Conservation (phyloP, 2,888 invertebrate genomes). For the Idaea biselata region DNA sequence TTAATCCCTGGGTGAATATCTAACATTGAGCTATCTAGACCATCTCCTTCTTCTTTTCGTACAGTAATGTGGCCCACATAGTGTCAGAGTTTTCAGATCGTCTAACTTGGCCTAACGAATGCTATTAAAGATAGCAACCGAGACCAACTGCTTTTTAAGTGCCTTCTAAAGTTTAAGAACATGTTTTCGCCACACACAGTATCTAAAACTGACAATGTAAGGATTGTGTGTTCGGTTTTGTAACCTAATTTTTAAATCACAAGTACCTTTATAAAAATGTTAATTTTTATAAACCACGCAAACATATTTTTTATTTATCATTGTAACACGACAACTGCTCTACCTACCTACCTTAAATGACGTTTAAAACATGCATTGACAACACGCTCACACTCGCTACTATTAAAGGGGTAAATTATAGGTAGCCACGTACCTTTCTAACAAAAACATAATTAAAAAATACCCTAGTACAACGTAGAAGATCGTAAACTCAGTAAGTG, state of each 20-base stretch:
- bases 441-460: slow-evolving; percentile 2
- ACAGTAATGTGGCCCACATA: no score
- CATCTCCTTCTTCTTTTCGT: no score
- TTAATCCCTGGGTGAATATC: no score
- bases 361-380: neutral
- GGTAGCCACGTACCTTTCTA: neutral
- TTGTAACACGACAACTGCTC: neutral
- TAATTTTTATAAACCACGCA: neutral
- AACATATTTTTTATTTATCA: neutral
- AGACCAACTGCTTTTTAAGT: no score
- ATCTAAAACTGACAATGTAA: no score
- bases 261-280: neutral
- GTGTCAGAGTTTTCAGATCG: no score
- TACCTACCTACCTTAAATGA: no score
- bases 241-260: neutral
- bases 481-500: slow-evolving; percentile 36
- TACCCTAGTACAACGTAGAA: slow-evolving; percentile 11
- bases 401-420: neutral
- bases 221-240: no score
- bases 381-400: neutral
- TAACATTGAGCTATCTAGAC: neutral
- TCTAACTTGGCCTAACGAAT: no score
- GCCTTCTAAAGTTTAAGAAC: no score
- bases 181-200: no score
- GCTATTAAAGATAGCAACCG: no score